Conservation (phyloP, 1,140 invertebrate genomes). For the Babylonia areolata region DNA sequence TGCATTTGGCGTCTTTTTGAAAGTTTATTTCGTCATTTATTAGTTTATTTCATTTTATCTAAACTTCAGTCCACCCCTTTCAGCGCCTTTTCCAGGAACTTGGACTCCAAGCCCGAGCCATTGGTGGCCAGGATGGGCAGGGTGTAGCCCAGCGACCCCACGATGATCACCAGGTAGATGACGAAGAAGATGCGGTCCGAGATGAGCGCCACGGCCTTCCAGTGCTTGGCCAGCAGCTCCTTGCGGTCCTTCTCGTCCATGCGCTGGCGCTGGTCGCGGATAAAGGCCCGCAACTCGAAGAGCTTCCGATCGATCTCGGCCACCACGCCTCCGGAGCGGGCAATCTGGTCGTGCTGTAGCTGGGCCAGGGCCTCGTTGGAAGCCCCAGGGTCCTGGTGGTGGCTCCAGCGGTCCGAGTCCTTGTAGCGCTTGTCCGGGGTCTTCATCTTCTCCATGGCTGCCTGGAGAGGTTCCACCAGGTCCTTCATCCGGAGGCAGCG, state of each 20-base stretch:
- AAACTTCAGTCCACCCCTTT: background rate
- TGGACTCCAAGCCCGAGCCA: constrained; percentile 80
- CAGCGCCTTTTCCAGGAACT: constrained; percentile 6
- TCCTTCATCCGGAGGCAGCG: constrained; percentile 68
- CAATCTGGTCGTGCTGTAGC: constrained; percentile 50
- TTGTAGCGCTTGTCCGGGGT: constrained; percentile 46
- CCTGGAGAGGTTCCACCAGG: constrained; percentile 60
- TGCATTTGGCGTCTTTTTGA: too few species aligned
- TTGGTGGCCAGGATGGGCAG: constrained; percentile 88
- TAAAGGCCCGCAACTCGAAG: constrained; percentile 69
- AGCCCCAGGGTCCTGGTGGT: constrained; percentile 54
- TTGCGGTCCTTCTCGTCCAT: constrained; percentile 71
- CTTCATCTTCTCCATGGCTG: constrained; percentile 43
- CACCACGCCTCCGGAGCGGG: constrained; percentile 44
- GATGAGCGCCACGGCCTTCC: constrained; percentile 75
- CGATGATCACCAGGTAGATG: constrained; percentile 72
- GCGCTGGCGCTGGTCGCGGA: constrained; percentile 65
- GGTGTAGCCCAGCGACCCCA: constrained; percentile 65
- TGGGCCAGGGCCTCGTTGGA: constrained; percentile 57
- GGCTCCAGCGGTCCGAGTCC: constrained; percentile 53
- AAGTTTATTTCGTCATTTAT: too few species aligned
- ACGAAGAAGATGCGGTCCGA: constrained; percentile 76
- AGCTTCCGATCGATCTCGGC: constrained; percentile 70
- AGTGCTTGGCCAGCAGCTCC: constrained; percentile 73
- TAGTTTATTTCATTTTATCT: too few species aligned